phyloP scores from a whole-genome alignment of 2,113 vertebrate species.

The Riparia riparia region DNA sequence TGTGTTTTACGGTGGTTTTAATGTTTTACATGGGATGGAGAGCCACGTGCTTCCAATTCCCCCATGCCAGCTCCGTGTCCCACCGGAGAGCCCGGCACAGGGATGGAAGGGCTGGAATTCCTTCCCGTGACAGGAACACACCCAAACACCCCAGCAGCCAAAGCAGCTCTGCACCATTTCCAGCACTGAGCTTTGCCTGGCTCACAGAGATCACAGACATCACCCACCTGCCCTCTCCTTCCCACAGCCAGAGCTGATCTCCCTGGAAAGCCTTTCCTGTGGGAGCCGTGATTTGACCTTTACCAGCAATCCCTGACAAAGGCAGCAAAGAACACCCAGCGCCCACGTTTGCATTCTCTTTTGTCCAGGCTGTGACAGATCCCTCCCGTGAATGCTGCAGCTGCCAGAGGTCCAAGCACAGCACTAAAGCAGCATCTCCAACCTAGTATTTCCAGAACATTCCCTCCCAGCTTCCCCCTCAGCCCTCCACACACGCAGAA shows the following conservation, averaged over 20 bases:
- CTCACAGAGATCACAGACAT: not conserved
- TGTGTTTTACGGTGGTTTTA: not conserved
- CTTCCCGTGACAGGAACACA: rapidly evolving
- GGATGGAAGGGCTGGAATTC: not conserved
- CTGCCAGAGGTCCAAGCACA: not conserved
- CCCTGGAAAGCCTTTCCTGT: not conserved
- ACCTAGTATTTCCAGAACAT: slow-evolving; percentile 5
- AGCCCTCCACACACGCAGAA: not conserved
- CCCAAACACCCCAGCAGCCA: not conserved
- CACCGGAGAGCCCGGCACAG: not conserved
- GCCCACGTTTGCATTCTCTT: not conserved
- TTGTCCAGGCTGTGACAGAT: not conserved
- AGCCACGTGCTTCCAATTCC: not conserved
- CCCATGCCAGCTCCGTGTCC: not conserved
- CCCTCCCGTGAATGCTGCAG: not conserved
- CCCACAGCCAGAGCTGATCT: not conserved
- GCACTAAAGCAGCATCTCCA: not conserved
- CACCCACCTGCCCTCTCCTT: slow-evolving; percentile 33
- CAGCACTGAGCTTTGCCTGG: not conserved
- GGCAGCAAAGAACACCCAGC: not conserved
- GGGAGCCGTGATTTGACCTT: slow-evolving; percentile 30
- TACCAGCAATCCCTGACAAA: not conserved
- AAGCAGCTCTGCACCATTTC: not conserved
- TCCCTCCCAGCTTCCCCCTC: not conserved
- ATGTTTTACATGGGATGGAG: not conserved